Conservation (phyloP, 2,797 vertebrate genomes). For the Chaenodraco wilsoni region DNA sequence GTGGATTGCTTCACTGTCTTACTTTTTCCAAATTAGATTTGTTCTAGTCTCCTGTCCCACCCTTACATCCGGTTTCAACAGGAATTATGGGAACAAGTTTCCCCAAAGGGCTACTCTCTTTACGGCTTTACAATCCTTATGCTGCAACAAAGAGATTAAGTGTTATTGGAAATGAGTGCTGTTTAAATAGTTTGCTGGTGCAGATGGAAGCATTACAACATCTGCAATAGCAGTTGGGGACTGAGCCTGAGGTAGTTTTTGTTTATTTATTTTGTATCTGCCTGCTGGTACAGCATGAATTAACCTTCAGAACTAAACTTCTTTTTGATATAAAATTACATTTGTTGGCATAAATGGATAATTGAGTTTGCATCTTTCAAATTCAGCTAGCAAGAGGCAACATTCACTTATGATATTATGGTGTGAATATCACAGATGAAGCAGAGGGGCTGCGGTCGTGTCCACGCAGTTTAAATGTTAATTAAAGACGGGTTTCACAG, state of each 20-base stretch:
- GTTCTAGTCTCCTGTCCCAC: background rate
- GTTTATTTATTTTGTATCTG: background rate
- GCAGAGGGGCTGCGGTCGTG: conserved; percentile 27
- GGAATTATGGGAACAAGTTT: background rate
- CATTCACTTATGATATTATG: background rate
- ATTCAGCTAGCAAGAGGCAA: background rate
- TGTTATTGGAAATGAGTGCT: conserved; percentile 1
- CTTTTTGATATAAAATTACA: background rate
- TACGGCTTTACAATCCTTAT: background rate
- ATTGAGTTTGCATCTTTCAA: background rate
- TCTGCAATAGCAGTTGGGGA: background rate
- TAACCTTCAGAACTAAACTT: background rate
- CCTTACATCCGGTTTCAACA: background rate
- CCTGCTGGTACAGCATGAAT: background rate
- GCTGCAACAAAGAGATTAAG: background rate
- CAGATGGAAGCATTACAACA: background rate
- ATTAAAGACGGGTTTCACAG: conserved; percentile 46
- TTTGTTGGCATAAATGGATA: background rate
- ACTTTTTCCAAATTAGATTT: background rate
- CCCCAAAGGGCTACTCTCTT: background rate
- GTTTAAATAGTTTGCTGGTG: background rate
- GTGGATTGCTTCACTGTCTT: background rate
- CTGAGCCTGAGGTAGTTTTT: background rate
- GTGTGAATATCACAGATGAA: conserved; percentile 27
- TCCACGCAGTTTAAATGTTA: conserved; percentile 39